Evolutionary conservation across 2,113 vertebrate species (phyloP), one percentile per base, ranked within the genome.

Genomic region (Odocoileus hemionus): DNA sequence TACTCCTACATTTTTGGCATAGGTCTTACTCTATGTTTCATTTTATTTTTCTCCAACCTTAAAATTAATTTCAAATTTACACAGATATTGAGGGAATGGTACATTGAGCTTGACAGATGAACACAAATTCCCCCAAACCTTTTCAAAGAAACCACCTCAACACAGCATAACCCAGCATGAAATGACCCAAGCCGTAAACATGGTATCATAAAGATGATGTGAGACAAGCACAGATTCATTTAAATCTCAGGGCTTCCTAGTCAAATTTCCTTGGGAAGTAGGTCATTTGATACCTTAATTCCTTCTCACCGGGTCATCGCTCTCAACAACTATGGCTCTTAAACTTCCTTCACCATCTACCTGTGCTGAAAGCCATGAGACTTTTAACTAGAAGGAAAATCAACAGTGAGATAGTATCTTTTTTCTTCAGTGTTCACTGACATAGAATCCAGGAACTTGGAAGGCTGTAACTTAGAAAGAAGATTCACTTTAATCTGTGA

Each of bases 361-460:
- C 33, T 1, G 1, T 13, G 84, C 94, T 79, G 94, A 98, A 96
- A 28, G 96, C 84, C 78, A 97, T 95, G 74, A 83, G 30, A 97
- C 94, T 96, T 91, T 98, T 97, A 97, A 89, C 96, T 96, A 98
- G 79, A 94, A 92, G 0, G 83, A 93, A 86, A 96, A 95, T 95
- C 94, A 98, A 98, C 86, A 98, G 89, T 97, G 19, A 97, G 98
- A 97, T 97, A 96, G 36, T 67, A 96, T 98, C 98, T 97, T 15
- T 94, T 95, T 97, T 97, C 79, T 96, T 98, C 97, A 98, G 84
- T 92, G 61, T 86, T 96, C 85, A 76, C 0, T 86, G 61, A 98
- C 61, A 94, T 11, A 82, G 60, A 94, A 98, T 93, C 96, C 43
- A 97, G 67, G 1, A 4, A 85, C 78, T 82, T 86, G 86, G 97